phyloP scores from a whole-genome alignment of 2,797 vertebrate species.

The Gouania willdenowi region DNA sequence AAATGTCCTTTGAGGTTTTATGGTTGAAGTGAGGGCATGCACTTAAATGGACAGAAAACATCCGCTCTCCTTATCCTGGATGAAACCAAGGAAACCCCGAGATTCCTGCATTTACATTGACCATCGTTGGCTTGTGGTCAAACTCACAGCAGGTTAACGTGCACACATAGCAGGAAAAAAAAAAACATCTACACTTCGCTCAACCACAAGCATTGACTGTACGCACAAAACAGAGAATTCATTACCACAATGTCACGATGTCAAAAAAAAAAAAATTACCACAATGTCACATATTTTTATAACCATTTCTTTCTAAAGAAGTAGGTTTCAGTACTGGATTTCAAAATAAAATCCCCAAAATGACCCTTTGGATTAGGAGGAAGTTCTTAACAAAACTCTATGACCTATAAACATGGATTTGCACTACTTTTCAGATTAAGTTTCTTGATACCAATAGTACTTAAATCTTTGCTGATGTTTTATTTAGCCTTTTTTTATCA shows the following conservation, averaged over 20 bases:
- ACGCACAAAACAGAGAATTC: conserved; percentile 16
- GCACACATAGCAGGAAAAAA: background rate
- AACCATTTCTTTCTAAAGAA: background rate
- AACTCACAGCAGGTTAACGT: conserved; percentile 7
- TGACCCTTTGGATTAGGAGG: background rate
- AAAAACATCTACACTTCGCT: conserved; percentile 16
- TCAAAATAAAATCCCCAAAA: background rate
- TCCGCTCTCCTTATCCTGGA: conserved; percentile 20
- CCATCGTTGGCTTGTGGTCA: conserved; percentile 34
- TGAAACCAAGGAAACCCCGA: conserved; percentile 62
- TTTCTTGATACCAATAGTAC: too few relatives aligned
- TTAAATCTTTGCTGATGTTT: too few relatives aligned
- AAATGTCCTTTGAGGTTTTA: conserved; percentile 17
- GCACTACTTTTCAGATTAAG: background rate
- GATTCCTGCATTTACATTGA: conserved; percentile 34
- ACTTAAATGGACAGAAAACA: conserved; percentile 36
- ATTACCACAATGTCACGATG: conserved; percentile 30
- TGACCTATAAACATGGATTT: background rate
- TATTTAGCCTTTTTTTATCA: too few relatives aligned
- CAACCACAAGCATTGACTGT: conserved; percentile 43
- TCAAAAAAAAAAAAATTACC: conserved; percentile 19
- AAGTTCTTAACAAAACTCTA: background rate
- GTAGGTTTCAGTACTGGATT: background rate
- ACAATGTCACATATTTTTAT: conserved; percentile 17
- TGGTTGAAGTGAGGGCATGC: conserved; percentile 11